Evolutionary conservation across 2,888 invertebrate genomes (phyloP), one percentile per base, ranked within the genome.

Genomic region (Entomobrya multifasciata): DNA sequence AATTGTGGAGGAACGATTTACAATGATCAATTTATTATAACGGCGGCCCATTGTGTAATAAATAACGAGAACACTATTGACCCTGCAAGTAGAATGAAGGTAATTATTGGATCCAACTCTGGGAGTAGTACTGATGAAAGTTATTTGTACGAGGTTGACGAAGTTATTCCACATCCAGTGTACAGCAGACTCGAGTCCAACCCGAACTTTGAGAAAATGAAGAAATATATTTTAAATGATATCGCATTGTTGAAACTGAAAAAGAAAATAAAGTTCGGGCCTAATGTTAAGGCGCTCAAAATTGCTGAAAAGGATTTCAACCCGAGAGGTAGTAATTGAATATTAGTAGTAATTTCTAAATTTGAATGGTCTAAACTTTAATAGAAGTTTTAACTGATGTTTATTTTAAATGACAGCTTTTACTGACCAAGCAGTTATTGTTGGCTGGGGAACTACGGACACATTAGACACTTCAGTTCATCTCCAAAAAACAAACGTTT

Each of bases 401-500:
- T n/a, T n/a, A n/a, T n/a, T n/a, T n/a, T n/a, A n/a, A n/a, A n/a
- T n/a, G n/a, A n/a, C n/a, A n/a, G n/a, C n/a, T 44, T 44, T 8
- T 20, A 36, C 5, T 77, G 77, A 20, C 60, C 74, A 1, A 52
- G 77, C 27, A 15, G 67, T 77, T 3, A 77, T 52, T 10, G 55
- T 77, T 20, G 84, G 84, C 15, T 84, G 84, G 84, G 84, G 84
- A 1, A 83, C 62, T 1, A 84, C 77, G 10, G 67, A 84, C 6
- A 77, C 62, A 1, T 13, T 62, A 27, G 22, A 11, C 0, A 0
- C 44, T 8, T 17, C 82, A 0, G 36, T 22, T 5, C 62, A 76
- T 13, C 27, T 85, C 11, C 70, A 57, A 20, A 85, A 79, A 27
- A 30, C 25, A 0, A 79, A 85, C 25, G 0, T 60, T 27, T 17